phyloP scores from a whole-genome alignment of 2,113 vertebrate genomes.

The Nanorana parkeri region DNA sequence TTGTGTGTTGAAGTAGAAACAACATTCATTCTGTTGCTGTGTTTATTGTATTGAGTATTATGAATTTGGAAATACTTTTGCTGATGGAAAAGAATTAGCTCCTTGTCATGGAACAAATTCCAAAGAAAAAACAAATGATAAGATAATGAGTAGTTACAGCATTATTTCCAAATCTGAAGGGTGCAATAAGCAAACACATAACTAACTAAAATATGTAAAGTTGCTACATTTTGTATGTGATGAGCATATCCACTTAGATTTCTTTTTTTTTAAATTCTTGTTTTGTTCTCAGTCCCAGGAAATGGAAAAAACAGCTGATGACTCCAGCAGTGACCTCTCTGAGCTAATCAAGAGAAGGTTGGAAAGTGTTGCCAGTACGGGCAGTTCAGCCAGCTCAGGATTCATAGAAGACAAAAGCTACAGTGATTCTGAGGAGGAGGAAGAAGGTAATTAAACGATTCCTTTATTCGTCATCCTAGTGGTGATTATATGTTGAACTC shows the following conservation, averaged over 20 bases:
- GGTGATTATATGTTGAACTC: too few species aligned
- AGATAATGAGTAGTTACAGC: not conserved
- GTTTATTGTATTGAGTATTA: not conserved
- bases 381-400: conserved; percentile 91
- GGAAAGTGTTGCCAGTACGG: conserved; percentile 92
- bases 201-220: too few species aligned
- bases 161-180: not conserved
- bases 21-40: not conserved
- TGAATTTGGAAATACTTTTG: not conserved
- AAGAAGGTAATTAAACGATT: conserved; percentile 81
- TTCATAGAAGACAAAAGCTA: conserved; percentile 96
- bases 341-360: conserved; percentile 89
- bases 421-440: conserved; percentile 92
- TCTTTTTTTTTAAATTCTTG: not conserved
- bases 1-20: too few species aligned
- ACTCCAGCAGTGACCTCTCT: conserved; percentile 81
- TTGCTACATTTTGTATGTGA: not conserved
- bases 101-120: not conserved
- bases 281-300: conserved; percentile 70
- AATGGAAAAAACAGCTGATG: conserved; percentile 71
- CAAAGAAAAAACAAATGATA: not conserved
- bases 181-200: not conserved
- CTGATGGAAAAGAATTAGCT: not conserved
- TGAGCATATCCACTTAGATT: not conserved
- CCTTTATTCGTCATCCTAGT: too few species aligned